Evolutionary conservation across 53 echinoderm and acorn worm species (phyloP).

Genomic region (Pentamera pediparva): DNA sequence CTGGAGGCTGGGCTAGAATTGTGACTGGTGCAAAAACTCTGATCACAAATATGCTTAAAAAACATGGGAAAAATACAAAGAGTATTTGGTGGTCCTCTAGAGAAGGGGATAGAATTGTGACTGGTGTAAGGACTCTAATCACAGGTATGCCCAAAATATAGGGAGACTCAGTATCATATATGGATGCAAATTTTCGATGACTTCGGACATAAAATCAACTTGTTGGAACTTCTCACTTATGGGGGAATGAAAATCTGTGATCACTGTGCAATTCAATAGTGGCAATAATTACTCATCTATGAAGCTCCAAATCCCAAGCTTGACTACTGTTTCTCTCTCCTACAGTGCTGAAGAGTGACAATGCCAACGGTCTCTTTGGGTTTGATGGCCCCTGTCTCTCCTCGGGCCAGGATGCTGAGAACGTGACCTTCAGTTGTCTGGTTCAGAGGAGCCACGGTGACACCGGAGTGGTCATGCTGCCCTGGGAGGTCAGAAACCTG

Average conservation of each 20-base stretch:
- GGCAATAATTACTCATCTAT: too few species aligned
- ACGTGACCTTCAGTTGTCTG: slow-evolving; percentile 64
- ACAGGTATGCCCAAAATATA: too few species aligned
- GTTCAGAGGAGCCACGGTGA: slow-evolving; percentile 85
- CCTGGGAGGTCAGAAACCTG: slow-evolving; percentile 73
- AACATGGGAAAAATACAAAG: too few species aligned
- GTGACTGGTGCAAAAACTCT: slow-evolving; percentile 2
- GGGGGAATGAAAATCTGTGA: too few species aligned
- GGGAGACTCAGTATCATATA: too few species aligned
- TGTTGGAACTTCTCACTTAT: too few species aligned
- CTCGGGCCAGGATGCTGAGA: slow-evolving; percentile 35
- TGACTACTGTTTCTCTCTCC: neutral
- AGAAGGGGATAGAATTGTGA: slow-evolving; percentile 39
- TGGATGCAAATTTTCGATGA: too few species aligned
- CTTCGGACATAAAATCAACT: too few species aligned
- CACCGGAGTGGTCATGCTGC: slow-evolving; percentile 76
- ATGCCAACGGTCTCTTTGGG: slow-evolving; percentile 94
- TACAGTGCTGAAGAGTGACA: slow-evolving; percentile 95
- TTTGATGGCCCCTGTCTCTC: slow-evolving; percentile 67
- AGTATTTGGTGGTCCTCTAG: too few species aligned
- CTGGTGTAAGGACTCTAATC: slow-evolving; percentile 1
- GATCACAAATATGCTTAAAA: neutral
- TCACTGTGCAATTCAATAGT: too few species aligned
- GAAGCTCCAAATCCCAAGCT: too few species aligned
- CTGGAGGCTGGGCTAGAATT: slow-evolving; percentile 42